phyloP scores from a whole-genome alignment of 2,113 vertebrate species.

The Lota lota region DNA sequence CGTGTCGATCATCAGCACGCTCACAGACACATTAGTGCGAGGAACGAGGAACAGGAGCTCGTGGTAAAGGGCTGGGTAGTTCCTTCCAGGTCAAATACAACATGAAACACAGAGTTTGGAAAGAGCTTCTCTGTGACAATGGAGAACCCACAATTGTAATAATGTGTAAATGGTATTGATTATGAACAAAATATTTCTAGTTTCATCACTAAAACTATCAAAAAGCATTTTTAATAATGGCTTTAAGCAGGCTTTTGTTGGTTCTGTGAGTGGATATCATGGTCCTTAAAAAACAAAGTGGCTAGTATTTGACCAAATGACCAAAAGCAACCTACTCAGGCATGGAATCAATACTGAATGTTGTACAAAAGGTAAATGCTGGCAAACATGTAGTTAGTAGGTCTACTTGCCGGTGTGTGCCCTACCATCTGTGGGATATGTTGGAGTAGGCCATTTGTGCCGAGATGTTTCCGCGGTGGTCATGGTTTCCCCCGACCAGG shows the following conservation, averaged over 20 bases:
- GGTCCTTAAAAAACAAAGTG: no score
- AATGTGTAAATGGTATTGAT: neutral
- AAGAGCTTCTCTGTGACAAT: neutral
- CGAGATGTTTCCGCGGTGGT: conserved; percentile 64
- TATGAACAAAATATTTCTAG: neutral
- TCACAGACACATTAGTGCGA: conserved; percentile 49
- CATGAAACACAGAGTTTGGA: neutral
- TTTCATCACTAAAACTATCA: no score
- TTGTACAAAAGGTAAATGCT: no score
- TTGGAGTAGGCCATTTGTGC: conserved; percentile 68
- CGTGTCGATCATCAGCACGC: conserved; percentile 68
- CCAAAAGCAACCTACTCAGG: no score
- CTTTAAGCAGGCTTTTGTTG: no score
- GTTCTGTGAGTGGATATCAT: no score
- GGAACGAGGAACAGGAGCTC: conserved; percentile 56
- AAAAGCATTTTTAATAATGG: no score
- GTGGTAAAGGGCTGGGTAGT: conserved; percentile 63
- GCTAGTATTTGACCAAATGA: no score
- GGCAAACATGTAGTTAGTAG: no score
- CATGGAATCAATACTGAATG: no score
- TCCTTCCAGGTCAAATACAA: conserved; percentile 36
- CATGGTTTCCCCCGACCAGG: conserved; percentile 67
- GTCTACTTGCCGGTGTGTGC: no score
- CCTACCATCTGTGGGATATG: conserved; percentile 59
- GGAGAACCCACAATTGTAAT: neutral